Conservation (phyloP, 35 echinoderm and acorn worm genomes). For the Acanthaster planci region DNA sequence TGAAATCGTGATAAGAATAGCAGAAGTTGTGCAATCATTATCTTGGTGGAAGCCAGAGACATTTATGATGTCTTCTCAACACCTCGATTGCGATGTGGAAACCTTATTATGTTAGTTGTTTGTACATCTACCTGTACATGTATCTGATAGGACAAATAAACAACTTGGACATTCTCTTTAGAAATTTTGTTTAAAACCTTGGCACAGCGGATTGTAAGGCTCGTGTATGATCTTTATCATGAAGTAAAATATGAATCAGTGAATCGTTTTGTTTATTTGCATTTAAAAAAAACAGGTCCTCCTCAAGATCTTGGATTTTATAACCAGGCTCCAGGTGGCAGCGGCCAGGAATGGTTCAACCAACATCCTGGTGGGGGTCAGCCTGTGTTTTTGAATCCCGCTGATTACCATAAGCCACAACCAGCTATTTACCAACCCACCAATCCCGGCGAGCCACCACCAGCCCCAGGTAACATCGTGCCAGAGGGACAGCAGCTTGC, state of each 20-base stretch:
- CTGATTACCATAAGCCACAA: constrained; percentile 40
- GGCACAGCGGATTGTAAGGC: background rate
- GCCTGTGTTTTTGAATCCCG: constrained; percentile 50
- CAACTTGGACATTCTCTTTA: no score
- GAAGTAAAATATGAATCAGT: background rate
- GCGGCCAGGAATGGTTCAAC: background rate
- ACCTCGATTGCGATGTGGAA: no score
- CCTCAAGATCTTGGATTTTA: background rate
- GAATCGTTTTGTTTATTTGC: background rate
- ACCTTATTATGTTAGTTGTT: no score
- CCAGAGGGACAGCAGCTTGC: background rate
- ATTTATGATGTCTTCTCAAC: no score
- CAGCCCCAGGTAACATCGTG: background rate
- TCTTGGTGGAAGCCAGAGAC: no score
- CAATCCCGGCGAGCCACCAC: constrained; percentile 3
- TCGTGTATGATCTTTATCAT: background rate
- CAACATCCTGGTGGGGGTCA: constrained; percentile 41
- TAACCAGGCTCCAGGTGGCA: background rate
- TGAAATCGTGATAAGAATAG: no score
- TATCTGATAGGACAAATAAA: no score
- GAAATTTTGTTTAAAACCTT: background rate
- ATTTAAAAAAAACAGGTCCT: background rate
- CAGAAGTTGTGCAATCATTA: no score
- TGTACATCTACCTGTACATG: no score
- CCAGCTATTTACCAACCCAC: background rate